Percentiles rank a stretch among this genome's conserved stretches.
These are phyloP conservation scores for Brachypalpus laphriformis DNA, from an alignment of 2,888 invertebrate species.

Conservation along the genomic window DNA sequence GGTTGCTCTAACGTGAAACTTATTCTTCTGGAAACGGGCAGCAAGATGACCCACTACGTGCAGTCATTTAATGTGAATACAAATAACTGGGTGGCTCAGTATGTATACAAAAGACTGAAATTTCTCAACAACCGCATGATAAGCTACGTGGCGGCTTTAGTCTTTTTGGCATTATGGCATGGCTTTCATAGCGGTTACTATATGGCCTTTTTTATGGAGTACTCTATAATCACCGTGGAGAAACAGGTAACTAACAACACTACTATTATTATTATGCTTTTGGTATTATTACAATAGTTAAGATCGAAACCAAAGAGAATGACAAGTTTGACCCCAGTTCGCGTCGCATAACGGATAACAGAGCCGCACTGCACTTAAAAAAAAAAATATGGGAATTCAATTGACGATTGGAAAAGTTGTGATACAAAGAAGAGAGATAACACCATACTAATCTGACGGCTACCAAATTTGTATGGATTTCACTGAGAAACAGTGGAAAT, in stretches of 20 bases:
- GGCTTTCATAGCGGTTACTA: constrained; percentile 98
- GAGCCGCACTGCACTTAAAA: too few relatives aligned
- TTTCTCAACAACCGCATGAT: constrained; percentile 92
- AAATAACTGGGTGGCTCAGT: constrained; percentile 96
- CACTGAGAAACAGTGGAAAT: too few relatives aligned
- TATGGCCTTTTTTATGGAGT: constrained; percentile 95
- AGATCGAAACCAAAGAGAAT: too few relatives aligned
- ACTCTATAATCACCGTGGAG: constrained; percentile 92
- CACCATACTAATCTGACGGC: too few relatives aligned
- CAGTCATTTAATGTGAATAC: constrained; percentile 97
- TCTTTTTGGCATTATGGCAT: constrained; percentile 97
- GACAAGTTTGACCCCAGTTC: too few relatives aligned
- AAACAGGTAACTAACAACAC: constrained; percentile 90
- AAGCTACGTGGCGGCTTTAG: constrained; percentile 92
- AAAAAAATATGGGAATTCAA: too few relatives aligned
- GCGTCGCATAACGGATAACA: too few relatives aligned
- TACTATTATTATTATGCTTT: too few relatives aligned
- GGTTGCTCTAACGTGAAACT: constrained; percentile 95
- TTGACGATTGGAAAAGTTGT: too few relatives aligned
- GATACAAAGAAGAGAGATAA: too few relatives aligned
- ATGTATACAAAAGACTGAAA: constrained; percentile 95
- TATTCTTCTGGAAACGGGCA: constrained; percentile 91
- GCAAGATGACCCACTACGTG: constrained; percentile 93
- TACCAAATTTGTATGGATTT: too few relatives aligned
- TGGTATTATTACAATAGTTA: too few relatives aligned